phyloP scores from a whole-genome alignment of 2,888 invertebrate genomes.

The Timandra comae region DNA sequence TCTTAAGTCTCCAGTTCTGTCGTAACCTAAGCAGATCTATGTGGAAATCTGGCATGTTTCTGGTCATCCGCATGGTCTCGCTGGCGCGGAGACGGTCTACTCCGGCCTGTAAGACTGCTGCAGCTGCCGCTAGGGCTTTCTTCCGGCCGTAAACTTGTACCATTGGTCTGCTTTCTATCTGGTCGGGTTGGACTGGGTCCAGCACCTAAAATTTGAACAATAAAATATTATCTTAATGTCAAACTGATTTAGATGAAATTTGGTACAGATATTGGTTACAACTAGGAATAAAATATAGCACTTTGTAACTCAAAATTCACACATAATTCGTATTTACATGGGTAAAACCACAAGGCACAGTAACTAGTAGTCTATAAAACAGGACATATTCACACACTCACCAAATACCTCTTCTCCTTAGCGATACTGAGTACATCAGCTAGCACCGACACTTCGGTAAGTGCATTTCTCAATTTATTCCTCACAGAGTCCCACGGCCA shows the following conservation, averaged over 20 bases:
- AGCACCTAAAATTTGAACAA: conserved; percentile 75
- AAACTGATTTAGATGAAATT: neutral
- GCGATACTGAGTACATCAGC: conserved; percentile 94
- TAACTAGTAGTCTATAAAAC: too few species aligned
- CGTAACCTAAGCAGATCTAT: conserved; percentile 91
- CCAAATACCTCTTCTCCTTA: conserved; percentile 95
- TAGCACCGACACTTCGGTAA: conserved; percentile 94
- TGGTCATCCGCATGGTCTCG: conserved; percentile 84
- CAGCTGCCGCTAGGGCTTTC: conserved; percentile 92
- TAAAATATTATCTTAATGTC: too few species aligned
- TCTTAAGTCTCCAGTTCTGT: conserved; percentile 97
- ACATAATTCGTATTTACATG: too few species aligned
- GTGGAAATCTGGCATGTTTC: conserved; percentile 92
- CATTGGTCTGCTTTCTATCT: conserved; percentile 88
- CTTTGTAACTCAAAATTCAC: too few species aligned
- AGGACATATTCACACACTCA: conserved; percentile 58
- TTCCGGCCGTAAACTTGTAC: conserved; percentile 95
- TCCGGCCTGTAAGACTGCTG: conserved; percentile 88
- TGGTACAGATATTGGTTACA: too few species aligned
- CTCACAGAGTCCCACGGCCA: conserved; percentile 98
- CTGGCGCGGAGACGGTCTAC: conserved; percentile 90
- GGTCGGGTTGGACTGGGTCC: conserved; percentile 93
- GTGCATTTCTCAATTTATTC: conserved; percentile 90
- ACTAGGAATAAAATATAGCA: too few species aligned
- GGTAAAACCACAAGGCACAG: too few species aligned